Percentiles rank a stretch among this genome's conserved stretches.
Conservation (phyloP, 1,140 invertebrate genomes). For the Pachyrhynchus sulphureomaculatus region DNA sequence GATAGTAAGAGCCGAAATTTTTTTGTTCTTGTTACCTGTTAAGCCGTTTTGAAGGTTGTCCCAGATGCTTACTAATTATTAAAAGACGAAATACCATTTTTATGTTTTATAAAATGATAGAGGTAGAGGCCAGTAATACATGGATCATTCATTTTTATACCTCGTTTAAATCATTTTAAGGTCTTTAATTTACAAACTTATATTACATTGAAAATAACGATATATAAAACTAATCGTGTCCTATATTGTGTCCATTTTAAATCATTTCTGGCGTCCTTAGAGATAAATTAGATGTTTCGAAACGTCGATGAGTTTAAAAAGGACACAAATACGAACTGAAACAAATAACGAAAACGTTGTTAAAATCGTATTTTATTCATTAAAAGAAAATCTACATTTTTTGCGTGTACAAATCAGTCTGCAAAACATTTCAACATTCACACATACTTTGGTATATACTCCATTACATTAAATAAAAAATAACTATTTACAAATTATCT, state of each 20-base stretch:
- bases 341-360: too few relatives aligned
- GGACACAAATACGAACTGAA: too few relatives aligned
- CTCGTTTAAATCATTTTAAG: background rate
- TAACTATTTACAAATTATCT: background rate
- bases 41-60: conserved; percentile 6
- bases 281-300: too few relatives aligned
- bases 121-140: background rate
- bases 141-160: background rate
- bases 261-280: too few relatives aligned
- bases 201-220: background rate
- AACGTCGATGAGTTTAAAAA: too few relatives aligned
- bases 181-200: background rate
- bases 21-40: conserved; percentile 11
- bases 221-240: too few relatives aligned
- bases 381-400: background rate
- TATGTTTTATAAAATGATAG: background rate
- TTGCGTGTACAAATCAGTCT: background rate
- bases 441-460: too few relatives aligned
- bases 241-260: too few relatives aligned
- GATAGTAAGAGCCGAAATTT: background rate
- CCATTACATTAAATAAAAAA: too few relatives aligned
- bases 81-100: background rate
- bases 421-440: background rate
- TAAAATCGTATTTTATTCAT: background rate
- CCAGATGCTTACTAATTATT: conserved; percentile 6